These are phyloP conservation scores for Callopanchax toddi DNA, from an alignment of 2,113 vertebrate genomes.

Conservation along the genomic window DNA sequence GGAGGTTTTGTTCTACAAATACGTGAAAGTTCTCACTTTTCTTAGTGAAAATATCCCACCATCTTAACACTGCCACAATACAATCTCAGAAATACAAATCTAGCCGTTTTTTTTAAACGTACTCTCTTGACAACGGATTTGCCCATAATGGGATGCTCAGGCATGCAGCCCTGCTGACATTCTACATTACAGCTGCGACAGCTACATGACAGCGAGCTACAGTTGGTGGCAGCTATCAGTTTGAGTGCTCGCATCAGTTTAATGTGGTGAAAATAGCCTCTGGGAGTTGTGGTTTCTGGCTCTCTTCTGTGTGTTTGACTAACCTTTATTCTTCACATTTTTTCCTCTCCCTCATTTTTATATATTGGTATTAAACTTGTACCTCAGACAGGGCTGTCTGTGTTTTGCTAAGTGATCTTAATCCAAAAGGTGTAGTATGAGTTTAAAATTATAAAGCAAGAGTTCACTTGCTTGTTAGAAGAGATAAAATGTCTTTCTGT, in stretches of 20 bases:
- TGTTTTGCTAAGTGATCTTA: too few relatives aligned
- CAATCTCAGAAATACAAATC: slow-evolving; percentile 1
- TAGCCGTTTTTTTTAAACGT: background rate
- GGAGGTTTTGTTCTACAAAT: background rate
- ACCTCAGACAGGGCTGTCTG: background rate
- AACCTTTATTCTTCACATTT: background rate
- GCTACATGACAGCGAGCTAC: slow-evolving; percentile 56
- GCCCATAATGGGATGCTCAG: slow-evolving; percentile 29
- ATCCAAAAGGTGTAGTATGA: background rate
- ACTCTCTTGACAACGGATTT: slow-evolving; percentile 51
- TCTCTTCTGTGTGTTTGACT: slow-evolving; percentile 10
- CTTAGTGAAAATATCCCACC: background rate
- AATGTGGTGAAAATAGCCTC: slow-evolving; percentile 46
- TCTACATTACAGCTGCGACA: slow-evolving; percentile 52
- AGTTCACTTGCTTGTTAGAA: background rate
- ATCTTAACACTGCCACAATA: background rate
- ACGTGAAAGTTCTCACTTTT: background rate
- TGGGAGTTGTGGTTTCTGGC: slow-evolving; percentile 34
- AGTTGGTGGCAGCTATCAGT: slow-evolving; percentile 65
- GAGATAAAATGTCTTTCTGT: background rate
- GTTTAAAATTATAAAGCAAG: background rate
- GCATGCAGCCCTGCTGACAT: slow-evolving; percentile 44
- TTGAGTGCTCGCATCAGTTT: slow-evolving; percentile 19
- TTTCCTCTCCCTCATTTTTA: background rate
- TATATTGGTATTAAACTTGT: background rate